Evolutionary conservation across 2,888 invertebrate species (phyloP), one percentile per base, ranked within the genome.

Genomic region (Netelia fuscicornis): DNA sequence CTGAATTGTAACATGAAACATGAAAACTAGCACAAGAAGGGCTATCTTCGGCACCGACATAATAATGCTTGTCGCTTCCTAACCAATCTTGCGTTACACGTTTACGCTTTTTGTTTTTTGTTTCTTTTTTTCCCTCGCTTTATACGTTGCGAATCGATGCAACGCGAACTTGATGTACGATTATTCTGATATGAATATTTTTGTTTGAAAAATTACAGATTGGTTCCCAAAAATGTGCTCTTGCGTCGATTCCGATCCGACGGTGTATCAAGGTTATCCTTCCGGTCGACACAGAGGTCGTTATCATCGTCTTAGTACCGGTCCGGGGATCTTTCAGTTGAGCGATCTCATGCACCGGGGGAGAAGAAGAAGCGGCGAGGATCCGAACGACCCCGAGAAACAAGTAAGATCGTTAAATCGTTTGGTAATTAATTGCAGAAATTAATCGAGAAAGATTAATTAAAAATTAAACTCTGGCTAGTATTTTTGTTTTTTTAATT

Each of bases 201-300:
- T 76, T 64, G 58, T 60, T 67, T 37, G 37, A 67, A 82, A 58
- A 65, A 42, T 89, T 87, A 8, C 90, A 92, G 92, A 90, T 85
- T 92, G 92, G 91, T 86, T 92, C 13, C 90, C 91, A 6, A 91
- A 89, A 80, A 90, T 91, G 91, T 92, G 92, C 42, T 89, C 89
- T 5, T 92, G 92, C 75, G 37, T 91, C 48, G 90, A 91, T 3
- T 74, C 65, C 6, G 83, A 87, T 1, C 56, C 86, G 3, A 76
- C 84, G 8, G 78, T 87, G 9, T 78, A 87, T 6, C 87, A 81
- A 6, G 37, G 5, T 48, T 85, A 88, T 56, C n/a, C 82, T 10
- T 79, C 80, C 6, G 82, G 86, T 0, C 87, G 87, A 6, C 77
- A 82, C 48, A 67, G 48, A 5, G 87, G 88, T 1, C 89, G 85